A percentile compares a stretch with the other conserved stretches of the same genome.
Conservation (phyloP, 2,113 vertebrate genomes). For the Megaceryle torquata region DNA sequence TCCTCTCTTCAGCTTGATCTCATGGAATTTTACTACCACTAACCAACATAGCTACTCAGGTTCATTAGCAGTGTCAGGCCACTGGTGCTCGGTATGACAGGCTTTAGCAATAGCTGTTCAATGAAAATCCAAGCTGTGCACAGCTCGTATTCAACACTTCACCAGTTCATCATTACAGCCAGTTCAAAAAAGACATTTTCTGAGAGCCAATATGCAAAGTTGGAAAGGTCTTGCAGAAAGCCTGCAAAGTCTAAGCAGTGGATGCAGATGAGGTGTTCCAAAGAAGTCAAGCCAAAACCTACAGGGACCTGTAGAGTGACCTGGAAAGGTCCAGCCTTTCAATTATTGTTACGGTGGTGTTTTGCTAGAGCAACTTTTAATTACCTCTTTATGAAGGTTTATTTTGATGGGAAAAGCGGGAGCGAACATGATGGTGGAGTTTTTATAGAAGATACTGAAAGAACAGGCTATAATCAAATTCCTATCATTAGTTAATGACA, state of each 20-base stretch:
- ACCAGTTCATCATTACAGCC: not conserved
- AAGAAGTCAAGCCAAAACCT: not conserved
- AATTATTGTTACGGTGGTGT: not conserved
- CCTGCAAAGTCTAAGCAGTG: not conserved
- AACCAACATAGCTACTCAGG: not conserved
- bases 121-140: not conserved
- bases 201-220: not conserved
- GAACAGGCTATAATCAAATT: not conserved
- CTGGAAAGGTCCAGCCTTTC: not conserved
- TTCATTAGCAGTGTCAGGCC: not conserved
- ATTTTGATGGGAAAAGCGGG: not conserved
- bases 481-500: not conserved
- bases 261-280: not conserved
- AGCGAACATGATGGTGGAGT: not conserved
- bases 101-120: not conserved
- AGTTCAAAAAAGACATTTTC: not conserved
- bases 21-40: not conserved
- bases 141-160: not conserved
- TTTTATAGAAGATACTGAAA: not conserved
- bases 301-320: not conserved
- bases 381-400: not conserved
- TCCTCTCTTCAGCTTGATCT: not conserved
- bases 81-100: rapidly evolving
- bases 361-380: not conserved
- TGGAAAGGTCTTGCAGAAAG: not conserved